Conservation (phyloP, 2,113 vertebrate species). For the Rhineura floridana region DNA sequence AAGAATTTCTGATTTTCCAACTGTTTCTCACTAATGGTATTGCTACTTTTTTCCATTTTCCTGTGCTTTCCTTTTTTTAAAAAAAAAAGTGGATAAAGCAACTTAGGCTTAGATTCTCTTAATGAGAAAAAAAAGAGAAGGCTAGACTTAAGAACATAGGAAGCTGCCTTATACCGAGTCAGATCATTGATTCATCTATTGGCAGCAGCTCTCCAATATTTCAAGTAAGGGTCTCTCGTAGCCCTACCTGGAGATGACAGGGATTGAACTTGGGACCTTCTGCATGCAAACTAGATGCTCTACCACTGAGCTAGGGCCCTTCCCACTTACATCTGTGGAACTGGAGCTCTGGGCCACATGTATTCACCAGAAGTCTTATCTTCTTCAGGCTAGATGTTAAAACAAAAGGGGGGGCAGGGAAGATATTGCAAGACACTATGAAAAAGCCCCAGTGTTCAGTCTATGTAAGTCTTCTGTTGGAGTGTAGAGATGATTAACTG, state of each 20-base stretch:
- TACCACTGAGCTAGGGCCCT: too few species aligned
- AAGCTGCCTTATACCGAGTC: too few species aligned
- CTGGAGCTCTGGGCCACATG: background rate
- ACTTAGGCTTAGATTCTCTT: background rate
- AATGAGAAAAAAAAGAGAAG: background rate
- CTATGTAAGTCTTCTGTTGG: background rate
- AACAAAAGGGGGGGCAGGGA: background rate
- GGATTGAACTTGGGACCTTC: too few species aligned
- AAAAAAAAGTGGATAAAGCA: background rate
- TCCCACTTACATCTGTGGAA: too few species aligned
- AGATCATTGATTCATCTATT: too few species aligned
- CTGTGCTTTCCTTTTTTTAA: background rate
- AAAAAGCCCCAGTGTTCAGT: background rate
- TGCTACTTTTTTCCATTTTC: background rate
- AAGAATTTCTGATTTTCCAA: constrained; percentile 28
- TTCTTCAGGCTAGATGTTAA: background rate
- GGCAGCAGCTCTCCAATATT: too few species aligned
- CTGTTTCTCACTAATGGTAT: background rate
- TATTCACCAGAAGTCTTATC: background rate
- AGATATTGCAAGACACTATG: background rate
- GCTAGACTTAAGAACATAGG: background rate
- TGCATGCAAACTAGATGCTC: too few species aligned
- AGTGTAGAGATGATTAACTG: background rate
- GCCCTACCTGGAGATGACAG: too few species aligned
- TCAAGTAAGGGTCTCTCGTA: too few species aligned